Evolutionary conservation across 2,797 vertebrate genomes (phyloP), one percentile per base, ranked within the genome.

Genomic region (Gymnothorax reevesii): DNA sequence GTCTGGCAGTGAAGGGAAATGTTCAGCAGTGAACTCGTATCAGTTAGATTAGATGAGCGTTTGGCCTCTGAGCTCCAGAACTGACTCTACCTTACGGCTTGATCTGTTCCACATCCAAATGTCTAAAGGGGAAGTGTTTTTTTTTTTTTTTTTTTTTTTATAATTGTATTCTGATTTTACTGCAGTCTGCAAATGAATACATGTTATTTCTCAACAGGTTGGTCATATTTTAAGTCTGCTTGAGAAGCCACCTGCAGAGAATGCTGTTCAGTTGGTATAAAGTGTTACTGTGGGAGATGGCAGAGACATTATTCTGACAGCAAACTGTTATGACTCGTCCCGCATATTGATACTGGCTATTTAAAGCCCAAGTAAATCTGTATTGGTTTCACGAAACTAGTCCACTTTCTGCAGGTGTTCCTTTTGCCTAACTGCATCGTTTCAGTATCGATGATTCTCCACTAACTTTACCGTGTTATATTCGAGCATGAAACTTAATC

Each of bases 331-430:
- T 4, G n/a, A 83, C 12, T 83, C 25, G 12, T 83, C 55, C 10
- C 1, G 4, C 5, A 7, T 83, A 25, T 83, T 54, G 9, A 55
- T 12, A 25, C n/a, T n/a, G n/a, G 59, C 25, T 82, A 82, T 57
- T 57, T 59, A 27, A 83, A 83, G 80, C 57, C 57, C 5, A 27
- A 83, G 7, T 15, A 57, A 27, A 54, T 9, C n/a, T 25, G 25
- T 9, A 27, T 57, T n/a, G 25, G 80, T 33, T 57, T 83, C 54
- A 57, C 54, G 27, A 3, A 82, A 82, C 5, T 20, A 82, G 20
- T 82, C 22, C 17, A 83, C 49, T 83, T 83, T 59, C 57, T 27
- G 17, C 79, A 83, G 55, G 33, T 83, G 80, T 59, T 59, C 6
- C n/a, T 20, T 12, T 83, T 9, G 57, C 57, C 27, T 17, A 10